Conservation (phyloP, 2,113 vertebrate species). For the Forbesichthys papilliferus region DNA sequence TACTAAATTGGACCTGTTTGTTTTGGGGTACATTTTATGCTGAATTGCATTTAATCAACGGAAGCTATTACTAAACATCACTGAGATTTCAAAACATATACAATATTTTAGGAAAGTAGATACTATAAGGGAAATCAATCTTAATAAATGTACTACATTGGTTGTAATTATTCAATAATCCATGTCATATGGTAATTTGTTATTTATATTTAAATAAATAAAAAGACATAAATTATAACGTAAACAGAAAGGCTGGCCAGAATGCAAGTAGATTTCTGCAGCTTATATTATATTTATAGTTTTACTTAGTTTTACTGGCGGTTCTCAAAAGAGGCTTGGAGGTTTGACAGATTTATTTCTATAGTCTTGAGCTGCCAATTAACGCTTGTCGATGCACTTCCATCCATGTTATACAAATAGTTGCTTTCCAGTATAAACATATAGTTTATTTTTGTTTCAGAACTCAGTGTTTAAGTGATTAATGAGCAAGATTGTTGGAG, state of each 20-base stretch:
- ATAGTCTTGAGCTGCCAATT: conserved; percentile 49
- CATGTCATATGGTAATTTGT: no score
- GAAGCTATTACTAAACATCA: background rate
- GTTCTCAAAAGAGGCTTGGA: conserved; percentile 54
- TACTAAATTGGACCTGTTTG: conserved; percentile 4
- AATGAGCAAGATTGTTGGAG: conserved; percentile 34
- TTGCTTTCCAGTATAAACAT: conserved; percentile 16
- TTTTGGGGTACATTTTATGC: conserved; percentile 2
- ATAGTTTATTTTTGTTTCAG: conserved; percentile 18
- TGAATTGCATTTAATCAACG: conserved; percentile 10
- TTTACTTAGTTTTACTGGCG: conserved; percentile 46
- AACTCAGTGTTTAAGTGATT: conserved; percentile 15
- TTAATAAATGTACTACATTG: background rate
- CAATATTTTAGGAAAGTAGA: background rate
- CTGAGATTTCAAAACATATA: background rate
- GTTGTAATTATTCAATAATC: no score
- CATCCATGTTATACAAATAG: conserved; percentile 22
- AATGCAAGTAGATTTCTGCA: conserved; percentile 58
- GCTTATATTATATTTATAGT: conserved; percentile 67
- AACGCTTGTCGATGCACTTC: conserved; percentile 41
- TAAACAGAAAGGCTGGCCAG: conserved; percentile 53
- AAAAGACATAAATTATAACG: no score
- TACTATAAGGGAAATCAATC: background rate
- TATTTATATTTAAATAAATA: no score
- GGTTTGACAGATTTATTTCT: conserved; percentile 66